Base-by-base conservation (phyloP, 2,888 invertebrate species). In the Drosophila stalkeri region DNA sequence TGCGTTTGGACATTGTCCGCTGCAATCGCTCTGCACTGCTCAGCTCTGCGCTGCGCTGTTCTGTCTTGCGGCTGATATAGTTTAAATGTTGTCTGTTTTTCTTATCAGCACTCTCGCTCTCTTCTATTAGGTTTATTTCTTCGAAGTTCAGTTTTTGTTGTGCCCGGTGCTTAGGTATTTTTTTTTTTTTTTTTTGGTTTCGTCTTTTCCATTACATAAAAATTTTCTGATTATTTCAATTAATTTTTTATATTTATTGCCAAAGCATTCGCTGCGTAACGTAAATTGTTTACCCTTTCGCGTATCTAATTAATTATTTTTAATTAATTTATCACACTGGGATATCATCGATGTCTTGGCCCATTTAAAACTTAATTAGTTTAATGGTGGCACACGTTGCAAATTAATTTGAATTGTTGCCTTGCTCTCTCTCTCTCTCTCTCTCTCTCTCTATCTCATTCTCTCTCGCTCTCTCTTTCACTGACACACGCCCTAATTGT, bases 371-470 rank as follows among this genome's bases (percentile, higher is more conserved):
- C 31, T 54, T 75, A 84, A 84, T 84, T 84, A 89, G 59, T 69
- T 71, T 72, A 86, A 89, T 86, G 87, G 84, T 83, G 87, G 84
- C 81, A 70, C 64, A 70, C 75, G 70, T 69, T 59, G 77, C 81
- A 81, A 86, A 83, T 86, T 77, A 77, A 89, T 72, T 83, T 81
- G 54, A 77, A 72, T 83, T 41, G 61, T 62, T 60, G 46, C 64
- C 27, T 14, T 14, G 23, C 35, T 39, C 16, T 39, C 1, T 20
- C 31, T 59, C 59, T 47, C 37, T 14, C n/a, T 39, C 11, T 7
- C 33, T 16, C 11, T 16, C 20, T 60, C 62, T 63, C 23, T 27
- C 16, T 59, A 2, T 20, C 16, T 16, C n/a, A 3, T 20, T 5
- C 9, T n/a, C 9, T 9, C 9, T 12, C 8, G 37, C 8, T 16